Evolutionary conservation across 2,888 invertebrate species (phyloP).

Genomic region (Enchytraeus crypticus): DNA sequence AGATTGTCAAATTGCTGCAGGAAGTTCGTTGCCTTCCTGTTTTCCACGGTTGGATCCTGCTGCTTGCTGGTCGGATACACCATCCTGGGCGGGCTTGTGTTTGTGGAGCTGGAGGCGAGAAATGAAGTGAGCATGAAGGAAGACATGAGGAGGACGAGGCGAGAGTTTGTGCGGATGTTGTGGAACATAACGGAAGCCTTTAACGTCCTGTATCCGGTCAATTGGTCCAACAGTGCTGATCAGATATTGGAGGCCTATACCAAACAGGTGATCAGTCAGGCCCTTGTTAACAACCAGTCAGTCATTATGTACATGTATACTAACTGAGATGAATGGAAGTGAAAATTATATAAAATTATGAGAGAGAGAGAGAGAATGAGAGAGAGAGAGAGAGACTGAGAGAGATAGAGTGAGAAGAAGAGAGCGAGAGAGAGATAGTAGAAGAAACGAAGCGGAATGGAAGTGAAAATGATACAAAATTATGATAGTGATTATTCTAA

Average conservation of each 20-base stretch:
- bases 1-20: slow-evolving; percentile 44
- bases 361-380: no score
- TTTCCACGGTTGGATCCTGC: slow-evolving; percentile 87
- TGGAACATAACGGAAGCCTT: slow-evolving; percentile 80
- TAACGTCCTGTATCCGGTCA: slow-evolving; percentile 72
- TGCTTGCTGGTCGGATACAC: slow-evolving; percentile 83
- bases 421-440: no score
- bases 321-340: no score
- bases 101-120: slow-evolving; percentile 50
- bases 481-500: no score
- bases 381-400: no score
- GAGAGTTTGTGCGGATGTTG: slow-evolving; percentile 46
- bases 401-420: no score
- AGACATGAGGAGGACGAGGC: slow-evolving; percentile 5
- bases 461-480: no score
- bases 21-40: slow-evolving; percentile 79
- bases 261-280: slow-evolving; percentile 54
- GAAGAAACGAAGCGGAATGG: no score
- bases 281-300: no score
- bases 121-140: slow-evolving; percentile 22
- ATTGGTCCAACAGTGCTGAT: slow-evolving; percentile 78
- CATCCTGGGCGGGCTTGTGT: slow-evolving; percentile 82
- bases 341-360: no score
- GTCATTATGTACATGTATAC: no score
- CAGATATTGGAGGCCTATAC: slow-evolving; percentile 71